phyloP scores from a whole-genome alignment of 2,797 vertebrate species.

The Tragelaphus eurycerus region DNA sequence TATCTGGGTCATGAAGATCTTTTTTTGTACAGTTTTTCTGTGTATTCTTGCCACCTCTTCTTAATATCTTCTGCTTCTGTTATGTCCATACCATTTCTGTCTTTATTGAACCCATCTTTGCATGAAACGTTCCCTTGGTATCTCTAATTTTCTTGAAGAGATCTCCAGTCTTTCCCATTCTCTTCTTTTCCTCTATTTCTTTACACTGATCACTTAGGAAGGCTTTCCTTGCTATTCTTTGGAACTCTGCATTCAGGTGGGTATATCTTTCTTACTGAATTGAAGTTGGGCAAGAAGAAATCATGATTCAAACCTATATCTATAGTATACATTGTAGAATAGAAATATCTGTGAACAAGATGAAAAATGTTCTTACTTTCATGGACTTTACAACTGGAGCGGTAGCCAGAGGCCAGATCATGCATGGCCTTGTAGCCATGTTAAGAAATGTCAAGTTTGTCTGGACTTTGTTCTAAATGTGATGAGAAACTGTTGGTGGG shows the following conservation, averaged over 20 bases:
- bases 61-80: neutral
- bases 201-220: neutral
- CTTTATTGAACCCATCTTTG: neutral
- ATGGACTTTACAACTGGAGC: neutral
- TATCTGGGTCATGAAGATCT: neutral
- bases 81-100: neutral
- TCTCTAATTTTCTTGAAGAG: neutral
- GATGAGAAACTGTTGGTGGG: neutral
- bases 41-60: neutral
- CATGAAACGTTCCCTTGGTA: neutral
- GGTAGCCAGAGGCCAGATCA: neutral
- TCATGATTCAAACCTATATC: neutral
- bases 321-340: neutral
- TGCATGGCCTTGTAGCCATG: neutral
- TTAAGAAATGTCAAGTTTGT: slow-evolving; percentile 21
- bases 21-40: neutral
- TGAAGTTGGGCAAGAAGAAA: slow-evolving; percentile 18
- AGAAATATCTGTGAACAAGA: slow-evolving; percentile 5
- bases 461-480: slow-evolving; percentile 34
- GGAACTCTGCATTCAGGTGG: neutral
- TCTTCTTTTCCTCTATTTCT: neutral
- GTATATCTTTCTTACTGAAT: neutral
- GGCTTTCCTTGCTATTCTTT: neutral
- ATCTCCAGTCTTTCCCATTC: neutral
- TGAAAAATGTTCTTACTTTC: neutral